phyloP scores from a whole-genome alignment of 2,113 vertebrate genomes.

The Egretta garzetta region DNA sequence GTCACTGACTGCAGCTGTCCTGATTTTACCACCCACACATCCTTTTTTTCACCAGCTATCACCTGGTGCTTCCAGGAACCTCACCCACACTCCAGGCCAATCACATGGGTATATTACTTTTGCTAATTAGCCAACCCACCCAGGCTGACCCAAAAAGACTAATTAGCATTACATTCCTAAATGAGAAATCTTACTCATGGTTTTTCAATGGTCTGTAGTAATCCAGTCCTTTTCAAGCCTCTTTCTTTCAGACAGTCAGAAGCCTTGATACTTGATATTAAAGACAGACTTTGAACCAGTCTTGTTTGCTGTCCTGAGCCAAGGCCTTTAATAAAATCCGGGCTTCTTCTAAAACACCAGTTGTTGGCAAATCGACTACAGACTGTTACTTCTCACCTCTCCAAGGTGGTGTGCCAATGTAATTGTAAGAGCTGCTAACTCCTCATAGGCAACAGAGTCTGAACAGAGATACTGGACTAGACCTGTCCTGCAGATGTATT shows the following conservation, averaged over 20 bases:
- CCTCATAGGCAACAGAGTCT: not conserved
- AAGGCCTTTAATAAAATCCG: slow-evolving; percentile 50
- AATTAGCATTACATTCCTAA: slow-evolving; percentile 51
- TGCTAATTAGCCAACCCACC: slow-evolving; percentile 64
- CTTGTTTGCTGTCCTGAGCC: slow-evolving; percentile 38
- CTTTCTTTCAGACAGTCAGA: slow-evolving; percentile 36
- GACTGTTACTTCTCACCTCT: slow-evolving; percentile 21
- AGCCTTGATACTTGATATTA: slow-evolving; percentile 15
- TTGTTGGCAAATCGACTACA: slow-evolving; percentile 22
- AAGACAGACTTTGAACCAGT: slow-evolving; percentile 48
- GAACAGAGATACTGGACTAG: slow-evolving; percentile 1
- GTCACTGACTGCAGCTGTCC: slow-evolving; percentile 51
- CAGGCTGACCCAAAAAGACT: slow-evolving; percentile 57
- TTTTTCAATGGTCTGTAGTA: slow-evolving; percentile 37
- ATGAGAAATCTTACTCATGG: slow-evolving; percentile 51
- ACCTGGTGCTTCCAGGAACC: slow-evolving; percentile 56
- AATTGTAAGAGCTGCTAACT: not conserved
- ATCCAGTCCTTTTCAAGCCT: not conserved
- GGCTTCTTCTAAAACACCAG: not conserved
- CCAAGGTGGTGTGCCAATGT: not conserved
- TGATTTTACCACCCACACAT: slow-evolving; percentile 61
- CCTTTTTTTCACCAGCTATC: slow-evolving; percentile 35
- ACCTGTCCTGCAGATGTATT: slow-evolving; percentile 16
- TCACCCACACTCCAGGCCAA: slow-evolving; percentile 68
- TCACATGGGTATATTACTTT: slow-evolving; percentile 48